Conservation (phyloP, 2,888 invertebrate species). For the Argyresthia goedartella region DNA sequence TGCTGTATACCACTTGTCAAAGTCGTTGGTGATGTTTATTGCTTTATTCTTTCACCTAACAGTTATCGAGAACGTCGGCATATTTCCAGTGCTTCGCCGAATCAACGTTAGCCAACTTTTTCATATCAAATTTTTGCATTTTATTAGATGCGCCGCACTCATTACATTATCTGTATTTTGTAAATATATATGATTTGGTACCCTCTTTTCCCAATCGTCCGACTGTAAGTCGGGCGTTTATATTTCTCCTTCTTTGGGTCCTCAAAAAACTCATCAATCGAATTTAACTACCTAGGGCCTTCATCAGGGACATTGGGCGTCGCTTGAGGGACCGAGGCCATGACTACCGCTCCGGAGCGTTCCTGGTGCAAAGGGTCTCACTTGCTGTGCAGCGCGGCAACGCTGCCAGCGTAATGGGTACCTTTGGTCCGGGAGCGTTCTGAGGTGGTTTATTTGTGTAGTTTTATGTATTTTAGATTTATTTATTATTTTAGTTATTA, state of each 20-base stretch:
- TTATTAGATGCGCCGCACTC: slow-evolving; percentile 8
- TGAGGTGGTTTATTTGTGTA: no score
- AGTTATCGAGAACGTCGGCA: slow-evolving; percentile 1
- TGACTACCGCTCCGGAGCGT: no score
- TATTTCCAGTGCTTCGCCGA: slow-evolving; percentile 6
- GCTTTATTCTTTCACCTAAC: neutral
- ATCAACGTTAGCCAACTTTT: slow-evolving; percentile 4
- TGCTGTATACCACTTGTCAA: neutral
- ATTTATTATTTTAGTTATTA: no score
- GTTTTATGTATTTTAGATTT: no score
- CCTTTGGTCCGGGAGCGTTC: no score
- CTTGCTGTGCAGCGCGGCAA: no score
- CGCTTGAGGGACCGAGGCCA: no score
- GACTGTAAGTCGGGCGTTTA: neutral
- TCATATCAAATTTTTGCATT: slow-evolving; percentile 6
- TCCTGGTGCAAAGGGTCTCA: no score
- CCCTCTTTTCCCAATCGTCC: neutral
- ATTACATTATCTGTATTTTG: slow-evolving; percentile 3
- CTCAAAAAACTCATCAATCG: neutral
- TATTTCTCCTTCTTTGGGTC: neutral
- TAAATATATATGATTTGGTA: neutral
- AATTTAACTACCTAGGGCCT: no score
- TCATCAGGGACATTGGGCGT: no score
- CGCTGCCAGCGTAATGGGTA: no score
- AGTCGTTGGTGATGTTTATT: neutral